Base-by-base conservation (phyloP, 1,140 invertebrate genomes). In the Macrostomum lignano region DNA sequence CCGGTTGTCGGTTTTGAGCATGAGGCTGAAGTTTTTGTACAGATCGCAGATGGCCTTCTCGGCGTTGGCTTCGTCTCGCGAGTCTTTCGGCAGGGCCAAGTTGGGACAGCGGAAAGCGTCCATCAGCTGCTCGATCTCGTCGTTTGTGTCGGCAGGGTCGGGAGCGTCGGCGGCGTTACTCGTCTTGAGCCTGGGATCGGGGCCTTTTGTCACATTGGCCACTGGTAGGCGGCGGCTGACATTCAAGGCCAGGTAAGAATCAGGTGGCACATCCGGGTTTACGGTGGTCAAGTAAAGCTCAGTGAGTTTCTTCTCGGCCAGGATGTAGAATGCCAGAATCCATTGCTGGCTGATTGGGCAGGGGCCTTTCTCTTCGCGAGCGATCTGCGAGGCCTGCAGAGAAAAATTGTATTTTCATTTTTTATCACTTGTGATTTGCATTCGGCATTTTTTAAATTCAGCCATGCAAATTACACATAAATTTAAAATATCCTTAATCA, bases 11-110 rank as follows among this genome's bases (percentile, higher is more conserved):
- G 41, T 44, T 35, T 42, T 41, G 14, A 55, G 40, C 36, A 54
- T 55, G 7, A 52, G 33, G 37, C 53, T 55, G 41, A 55, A 58
- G 29, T 51, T 52, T 49, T 52, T 55, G 39, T 58, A 59, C 13
- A 61, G 38, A 42, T 50, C 49, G 36, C 56, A 51, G 34, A 60
- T 53, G 26, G 25, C 43, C 35, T 52, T 54, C 31, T 51, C 47
- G 33, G 46, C 44, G 31, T 43, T 38, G 15, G 42, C 43, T 23
- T 51, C 44, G 36, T 46, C 22, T 33, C 44, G 45, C 21, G 41
- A 39, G 13, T 39, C 32, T 31, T 44, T 41, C 19, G 42, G 43
- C 25, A 43, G 36, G 28, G 45, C 44, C 33, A 49, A 35, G 28
- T 46, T 39, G 6, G 42, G 41, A 25, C 39, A 39, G 28, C 46